Percentiles rank a stretch among this genome's conserved stretches.
Conservation (phyloP, 2,113 vertebrate genomes). For the Agelaius phoeniceus region DNA sequence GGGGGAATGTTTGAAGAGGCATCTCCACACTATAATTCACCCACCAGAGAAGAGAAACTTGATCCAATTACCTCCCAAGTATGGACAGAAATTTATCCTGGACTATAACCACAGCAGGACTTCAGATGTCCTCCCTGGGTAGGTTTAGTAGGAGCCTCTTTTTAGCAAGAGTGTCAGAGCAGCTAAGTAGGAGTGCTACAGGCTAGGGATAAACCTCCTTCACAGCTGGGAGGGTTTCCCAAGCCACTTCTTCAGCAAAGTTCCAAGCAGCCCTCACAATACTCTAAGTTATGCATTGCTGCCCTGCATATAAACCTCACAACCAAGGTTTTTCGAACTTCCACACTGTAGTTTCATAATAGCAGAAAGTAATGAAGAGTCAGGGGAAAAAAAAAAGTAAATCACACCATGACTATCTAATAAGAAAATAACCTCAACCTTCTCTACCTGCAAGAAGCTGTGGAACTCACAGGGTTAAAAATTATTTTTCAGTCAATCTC, state of each 20-base stretch:
- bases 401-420: neutral
- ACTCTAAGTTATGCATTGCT: neutral
- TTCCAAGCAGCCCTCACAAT: neutral
- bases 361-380: neutral
- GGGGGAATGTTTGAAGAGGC: accelerated
- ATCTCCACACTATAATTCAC: neutral
- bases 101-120: neutral
- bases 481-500: conserved; percentile 1
- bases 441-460: neutral
- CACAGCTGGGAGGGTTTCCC: neutral
- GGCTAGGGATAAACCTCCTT: neutral
- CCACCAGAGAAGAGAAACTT: neutral
- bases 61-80: neutral
- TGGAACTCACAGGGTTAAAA: neutral
- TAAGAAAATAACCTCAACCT: neutral
- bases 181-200: neutral
- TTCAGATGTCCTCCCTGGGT: neutral
- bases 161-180: neutral
- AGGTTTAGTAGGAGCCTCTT: neutral
- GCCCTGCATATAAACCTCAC: neutral
- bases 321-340: neutral
- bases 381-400: neutral
- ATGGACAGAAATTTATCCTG: neutral
- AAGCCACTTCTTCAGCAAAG: neutral
- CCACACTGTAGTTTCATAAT: neutral